Evolutionary conservation across 2,113 vertebrate genomes (phyloP).

Genomic region (Aleadryas rufinucha): DNA sequence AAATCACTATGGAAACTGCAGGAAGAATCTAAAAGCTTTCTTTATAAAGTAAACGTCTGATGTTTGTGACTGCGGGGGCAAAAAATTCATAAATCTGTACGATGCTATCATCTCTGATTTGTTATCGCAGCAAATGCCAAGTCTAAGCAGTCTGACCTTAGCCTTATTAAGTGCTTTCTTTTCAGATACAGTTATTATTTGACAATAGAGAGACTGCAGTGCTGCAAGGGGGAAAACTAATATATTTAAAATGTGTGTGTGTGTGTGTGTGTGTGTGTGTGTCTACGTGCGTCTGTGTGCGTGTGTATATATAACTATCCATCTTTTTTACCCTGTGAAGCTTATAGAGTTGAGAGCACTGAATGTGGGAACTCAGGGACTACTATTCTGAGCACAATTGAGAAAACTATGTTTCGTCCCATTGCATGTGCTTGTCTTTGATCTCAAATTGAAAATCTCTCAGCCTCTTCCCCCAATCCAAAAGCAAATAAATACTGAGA

Average conservation of each 20-base stretch:
- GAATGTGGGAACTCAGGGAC: slow-evolving; percentile 57
- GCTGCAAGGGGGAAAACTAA: slow-evolving; percentile 60
- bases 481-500: slow-evolving; percentile 61
- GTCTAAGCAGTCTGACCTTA: slow-evolving; percentile 72
- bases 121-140: slow-evolving; percentile 75
- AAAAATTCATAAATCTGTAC: slow-evolving; percentile 80
- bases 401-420: slow-evolving; percentile 60
- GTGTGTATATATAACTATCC: slow-evolving; percentile 24
- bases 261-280: not conserved
- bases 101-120: slow-evolving; percentile 80
- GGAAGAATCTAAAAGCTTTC: slow-evolving; percentile 83
- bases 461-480: slow-evolving; percentile 62
- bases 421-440: slow-evolving; percentile 60
- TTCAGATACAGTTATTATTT: slow-evolving; percentile 69
- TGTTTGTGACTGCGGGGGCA: slow-evolving; percentile 79
- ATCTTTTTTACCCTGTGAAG: not conserved
- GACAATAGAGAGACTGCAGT: slow-evolving; percentile 64
- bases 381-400: slow-evolving; percentile 52
- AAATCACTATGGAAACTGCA: slow-evolving; percentile 87
- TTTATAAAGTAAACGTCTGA: slow-evolving; percentile 83
- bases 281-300: not conserved
- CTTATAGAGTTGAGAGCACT: slow-evolving; percentile 12
- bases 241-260: slow-evolving; percentile 52
- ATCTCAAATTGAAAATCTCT: slow-evolving; percentile 65
- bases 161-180: slow-evolving; percentile 75